Percentiles rank a stretch among this genome's conserved stretches.
Evolutionary conservation across 2,113 vertebrate genomes (phyloP).

Genomic region (Apteryx mantelli): DNA sequence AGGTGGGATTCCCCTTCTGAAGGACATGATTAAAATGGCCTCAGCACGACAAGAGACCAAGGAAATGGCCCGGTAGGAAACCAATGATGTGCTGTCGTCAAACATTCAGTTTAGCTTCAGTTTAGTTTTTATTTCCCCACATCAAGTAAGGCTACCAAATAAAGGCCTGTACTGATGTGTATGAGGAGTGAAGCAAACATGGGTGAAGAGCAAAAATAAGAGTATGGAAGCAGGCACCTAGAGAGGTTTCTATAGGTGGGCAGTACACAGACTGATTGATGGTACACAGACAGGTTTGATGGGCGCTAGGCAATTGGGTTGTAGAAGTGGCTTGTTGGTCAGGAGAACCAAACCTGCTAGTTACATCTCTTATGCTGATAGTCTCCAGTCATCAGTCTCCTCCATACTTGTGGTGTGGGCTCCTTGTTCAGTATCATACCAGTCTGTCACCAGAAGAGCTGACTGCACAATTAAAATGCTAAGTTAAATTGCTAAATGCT

Average conservation of each 20-base stretch:
- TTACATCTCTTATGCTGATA: neutral
- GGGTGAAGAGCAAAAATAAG: neutral
- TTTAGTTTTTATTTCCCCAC: neutral
- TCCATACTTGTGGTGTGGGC: neutral
- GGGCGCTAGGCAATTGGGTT: neutral
- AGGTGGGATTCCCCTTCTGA: constrained; percentile 89
- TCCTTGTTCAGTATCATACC: neutral
- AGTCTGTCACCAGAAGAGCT: neutral
- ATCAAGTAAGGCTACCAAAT: neutral
- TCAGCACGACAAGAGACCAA: constrained; percentile 91
- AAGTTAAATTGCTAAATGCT: neutral
- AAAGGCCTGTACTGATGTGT: neutral
- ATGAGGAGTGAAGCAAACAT: neutral
- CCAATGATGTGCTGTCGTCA: neutral
- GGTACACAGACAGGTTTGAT: neutral
- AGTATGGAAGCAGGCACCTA: neutral
- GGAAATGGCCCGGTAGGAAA: constrained; percentile 92
- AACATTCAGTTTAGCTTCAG: neutral
- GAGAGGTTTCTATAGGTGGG: neutral
- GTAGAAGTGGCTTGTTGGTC: neutral
- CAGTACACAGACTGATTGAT: neutral
- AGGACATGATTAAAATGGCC: constrained; percentile 87
- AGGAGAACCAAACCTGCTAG: neutral
- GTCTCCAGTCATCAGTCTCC: neutral
- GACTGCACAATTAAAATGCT: neutral